Evolutionary conservation across 1,140 invertebrate species (phyloP).

Genomic region (Caerostris extrusa): DNA sequence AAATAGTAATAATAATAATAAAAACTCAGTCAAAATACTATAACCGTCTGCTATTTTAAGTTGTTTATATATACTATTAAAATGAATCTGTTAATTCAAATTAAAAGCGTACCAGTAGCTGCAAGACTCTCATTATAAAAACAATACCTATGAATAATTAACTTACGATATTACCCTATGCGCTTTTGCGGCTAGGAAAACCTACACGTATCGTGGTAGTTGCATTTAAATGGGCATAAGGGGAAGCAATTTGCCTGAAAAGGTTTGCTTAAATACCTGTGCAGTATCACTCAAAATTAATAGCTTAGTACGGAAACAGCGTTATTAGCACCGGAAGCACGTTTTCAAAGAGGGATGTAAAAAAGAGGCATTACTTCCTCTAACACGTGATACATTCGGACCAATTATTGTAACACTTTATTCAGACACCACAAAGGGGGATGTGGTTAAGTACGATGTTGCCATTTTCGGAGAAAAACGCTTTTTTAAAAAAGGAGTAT

Average conservation of each 20-base stretch:
- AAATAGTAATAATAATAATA: no score
- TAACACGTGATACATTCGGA: constrained; percentile 22
- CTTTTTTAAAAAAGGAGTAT: no score
- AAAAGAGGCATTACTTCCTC: constrained; percentile 12
- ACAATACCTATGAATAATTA: constrained; percentile 58
- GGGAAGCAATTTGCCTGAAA: constrained; percentile 20
- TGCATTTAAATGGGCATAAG: constrained; percentile 49
- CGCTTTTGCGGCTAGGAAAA: background rate
- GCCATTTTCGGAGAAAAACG: no score
- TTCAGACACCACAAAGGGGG: background rate
- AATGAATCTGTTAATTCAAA: background rate
- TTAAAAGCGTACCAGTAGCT: background rate
- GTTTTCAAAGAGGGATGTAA: background rate
- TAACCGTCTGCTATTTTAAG: no score
- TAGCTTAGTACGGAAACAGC: constrained; percentile 44
- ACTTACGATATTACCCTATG: background rate
- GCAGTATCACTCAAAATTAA: constrained; percentile 52
- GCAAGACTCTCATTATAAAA: constrained; percentile 38
- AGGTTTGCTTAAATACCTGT: constrained; percentile 50
- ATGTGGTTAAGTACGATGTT: background rate
- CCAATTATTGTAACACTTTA: constrained; percentile 16
- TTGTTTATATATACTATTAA: no score
- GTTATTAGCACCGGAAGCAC: constrained; percentile 35
- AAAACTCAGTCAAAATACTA: no score
- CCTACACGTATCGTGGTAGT: constrained; percentile 39